Evolutionary conservation across 2,797 vertebrate genomes (phyloP).

Genomic region (Oreochromis grahami): DNA sequence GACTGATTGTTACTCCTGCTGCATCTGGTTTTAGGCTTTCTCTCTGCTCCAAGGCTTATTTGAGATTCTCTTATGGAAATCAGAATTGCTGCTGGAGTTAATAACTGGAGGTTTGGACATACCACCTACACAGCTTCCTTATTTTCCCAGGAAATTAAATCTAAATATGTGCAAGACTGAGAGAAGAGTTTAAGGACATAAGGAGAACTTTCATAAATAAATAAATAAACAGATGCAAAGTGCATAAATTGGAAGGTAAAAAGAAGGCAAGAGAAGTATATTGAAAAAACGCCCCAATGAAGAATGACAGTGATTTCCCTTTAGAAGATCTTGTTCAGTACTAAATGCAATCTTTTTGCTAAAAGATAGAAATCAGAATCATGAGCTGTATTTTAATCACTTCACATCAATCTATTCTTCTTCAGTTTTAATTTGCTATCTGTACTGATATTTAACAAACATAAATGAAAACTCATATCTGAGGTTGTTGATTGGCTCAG

Average conservation of each 20-base stretch:
- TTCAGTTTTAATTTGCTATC: slow-evolving; percentile 1
- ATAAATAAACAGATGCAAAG: not conserved
- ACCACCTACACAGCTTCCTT: not conserved
- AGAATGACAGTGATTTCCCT: not conserved
- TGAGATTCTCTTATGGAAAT: not conserved
- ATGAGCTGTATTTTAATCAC: not conserved
- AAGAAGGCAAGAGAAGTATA: not conserved
- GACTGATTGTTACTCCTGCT: not conserved
- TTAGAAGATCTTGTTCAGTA: not conserved
- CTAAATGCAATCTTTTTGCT: not conserved
- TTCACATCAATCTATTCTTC: not conserved
- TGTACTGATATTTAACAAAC: slow-evolving; percentile 1
- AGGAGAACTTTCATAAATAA: not conserved
- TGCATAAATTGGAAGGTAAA: not conserved
- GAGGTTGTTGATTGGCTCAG: slow-evolving; percentile 12
- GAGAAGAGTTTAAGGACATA: not conserved
- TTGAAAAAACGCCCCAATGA: not conserved
- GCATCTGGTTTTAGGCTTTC: not conserved
- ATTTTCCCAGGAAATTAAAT: not conserved
- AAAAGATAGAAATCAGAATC: not conserved
- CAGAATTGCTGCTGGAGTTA: not conserved
- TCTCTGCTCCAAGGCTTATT: not conserved
- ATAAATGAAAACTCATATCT: slow-evolving; percentile 17
- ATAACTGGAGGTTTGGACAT: not conserved
- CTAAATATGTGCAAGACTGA: not conserved